A percentile compares a stretch with the other conserved stretches of the same genome.
phyloP scores from a whole-genome alignment of 2,888 invertebrate species.

The Augiades crinisus region DNA sequence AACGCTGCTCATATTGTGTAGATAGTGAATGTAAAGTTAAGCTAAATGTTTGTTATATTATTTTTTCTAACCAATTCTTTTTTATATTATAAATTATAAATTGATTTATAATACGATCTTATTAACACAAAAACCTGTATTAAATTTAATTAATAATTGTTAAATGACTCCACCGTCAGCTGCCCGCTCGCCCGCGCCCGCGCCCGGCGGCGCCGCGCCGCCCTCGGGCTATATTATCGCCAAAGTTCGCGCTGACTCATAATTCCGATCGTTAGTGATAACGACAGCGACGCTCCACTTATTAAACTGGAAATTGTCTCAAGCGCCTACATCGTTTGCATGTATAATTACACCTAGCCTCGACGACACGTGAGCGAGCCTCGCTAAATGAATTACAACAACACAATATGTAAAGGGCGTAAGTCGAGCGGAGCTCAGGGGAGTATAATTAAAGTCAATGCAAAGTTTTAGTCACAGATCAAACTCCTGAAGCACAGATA shows the following conservation, averaged over 20 bases:
- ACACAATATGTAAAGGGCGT: neutral
- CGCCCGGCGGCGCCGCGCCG: neutral
- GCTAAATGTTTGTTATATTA: too few species aligned
- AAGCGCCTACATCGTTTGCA: slow-evolving; percentile 13
- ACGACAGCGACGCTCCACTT: slow-evolving; percentile 14
- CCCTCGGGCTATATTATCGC: neutral
- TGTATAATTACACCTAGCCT: slow-evolving; percentile 17
- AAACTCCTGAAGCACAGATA: too few species aligned
- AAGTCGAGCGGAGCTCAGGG: neutral
- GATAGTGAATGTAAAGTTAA: too few species aligned
- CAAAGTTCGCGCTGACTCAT: neutral
- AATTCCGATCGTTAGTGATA: slow-evolving; percentile 9
- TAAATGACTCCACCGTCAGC: too few species aligned
- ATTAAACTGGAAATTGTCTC: slow-evolving; percentile 19
- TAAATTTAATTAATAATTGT: too few species aligned
- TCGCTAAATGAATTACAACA: slow-evolving; percentile 16
- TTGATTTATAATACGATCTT: too few species aligned
- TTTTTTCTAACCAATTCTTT: too few species aligned
- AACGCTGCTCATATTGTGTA: too few species aligned
- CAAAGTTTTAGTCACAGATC: neutral
- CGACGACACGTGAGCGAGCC: slow-evolving; percentile 4
- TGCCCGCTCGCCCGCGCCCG: neutral
- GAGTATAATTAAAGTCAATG: neutral
- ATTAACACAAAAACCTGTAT: too few species aligned
- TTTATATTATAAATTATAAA: too few species aligned